Percentiles rank a stretch among this genome's conserved stretches.
phyloP scores from a whole-genome alignment of 1,140 invertebrate genomes.

The Apocrypta bakeri region DNA sequence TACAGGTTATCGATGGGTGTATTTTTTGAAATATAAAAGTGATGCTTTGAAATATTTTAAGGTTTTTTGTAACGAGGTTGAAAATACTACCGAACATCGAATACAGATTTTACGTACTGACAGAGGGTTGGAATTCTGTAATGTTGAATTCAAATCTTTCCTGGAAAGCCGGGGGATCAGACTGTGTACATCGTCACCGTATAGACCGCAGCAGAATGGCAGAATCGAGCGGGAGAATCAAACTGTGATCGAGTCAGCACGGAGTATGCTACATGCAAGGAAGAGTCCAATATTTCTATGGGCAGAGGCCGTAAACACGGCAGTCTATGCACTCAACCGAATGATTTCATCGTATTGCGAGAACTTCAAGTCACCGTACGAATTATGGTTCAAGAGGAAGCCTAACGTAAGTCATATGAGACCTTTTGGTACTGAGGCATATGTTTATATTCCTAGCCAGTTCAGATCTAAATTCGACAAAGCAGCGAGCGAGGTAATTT shows the following conservation, averaged over 20 bases:
- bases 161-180: neutral
- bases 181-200: constrained; percentile 60
- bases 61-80: neutral
- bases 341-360: neutral
- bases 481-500: neutral
- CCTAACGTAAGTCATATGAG: constrained; percentile 63
- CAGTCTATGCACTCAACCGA: constrained; percentile 56
- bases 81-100: neutral
- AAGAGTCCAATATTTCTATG: constrained; percentile 59
- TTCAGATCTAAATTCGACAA: constrained; percentile 9
- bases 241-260: constrained; percentile 65
- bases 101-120: neutral
- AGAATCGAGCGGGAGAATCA: constrained; percentile 67
- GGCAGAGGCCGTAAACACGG: constrained; percentile 70
- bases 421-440: constrained; percentile 66
- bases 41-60: constrained; percentile 61
- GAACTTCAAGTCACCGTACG: constrained; percentile 54
- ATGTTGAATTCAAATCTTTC: neutral
- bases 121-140: constrained; percentile 9
- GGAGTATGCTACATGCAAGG: constrained; percentile 61
- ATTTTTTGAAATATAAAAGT: constrained; percentile 68
- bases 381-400: constrained; percentile 60
- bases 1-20: constrained; percentile 66
- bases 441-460: constrained; percentile 1
- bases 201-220: constrained; percentile 68